These are phyloP conservation scores for Brassicogethes aeneus DNA, from an alignment of 2,888 invertebrate genomes.

Conservation along the genomic window DNA sequence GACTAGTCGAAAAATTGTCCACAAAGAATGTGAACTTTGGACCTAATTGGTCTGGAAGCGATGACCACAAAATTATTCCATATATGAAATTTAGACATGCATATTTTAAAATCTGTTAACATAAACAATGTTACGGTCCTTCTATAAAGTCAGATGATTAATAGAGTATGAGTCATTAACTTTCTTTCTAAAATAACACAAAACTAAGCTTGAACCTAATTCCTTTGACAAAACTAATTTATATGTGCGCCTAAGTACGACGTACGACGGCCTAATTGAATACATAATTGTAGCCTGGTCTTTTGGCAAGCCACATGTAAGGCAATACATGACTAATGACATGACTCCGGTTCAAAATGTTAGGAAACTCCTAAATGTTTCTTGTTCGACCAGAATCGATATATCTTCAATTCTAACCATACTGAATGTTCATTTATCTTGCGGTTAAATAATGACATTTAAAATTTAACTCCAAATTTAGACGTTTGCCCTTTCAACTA, in stretches of 20 bases:
- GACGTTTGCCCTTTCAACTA: background rate
- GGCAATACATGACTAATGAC: background rate
- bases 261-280: background rate
- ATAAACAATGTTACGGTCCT: no score
- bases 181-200: no score
- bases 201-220: no score
- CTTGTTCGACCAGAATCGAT: background rate
- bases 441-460: background rate
- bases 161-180: no score
- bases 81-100: no score
- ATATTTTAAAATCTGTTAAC: no score
- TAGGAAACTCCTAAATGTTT: background rate
- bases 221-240: background rate
- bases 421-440: background rate
- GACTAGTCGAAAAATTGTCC: no score
- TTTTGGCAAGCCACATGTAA: background rate
- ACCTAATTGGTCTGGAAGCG: no score
- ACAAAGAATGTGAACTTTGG: no score
- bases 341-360: background rate
- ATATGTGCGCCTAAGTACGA: background rate
- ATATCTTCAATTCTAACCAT: background rate
- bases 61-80: no score
- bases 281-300: background rate
- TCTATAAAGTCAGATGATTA: no score
- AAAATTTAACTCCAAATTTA: slow-evolving; percentile 1